Base-by-base conservation (phyloP, 1,140 invertebrate species). In the Hydropsyche tenuis region DNA sequence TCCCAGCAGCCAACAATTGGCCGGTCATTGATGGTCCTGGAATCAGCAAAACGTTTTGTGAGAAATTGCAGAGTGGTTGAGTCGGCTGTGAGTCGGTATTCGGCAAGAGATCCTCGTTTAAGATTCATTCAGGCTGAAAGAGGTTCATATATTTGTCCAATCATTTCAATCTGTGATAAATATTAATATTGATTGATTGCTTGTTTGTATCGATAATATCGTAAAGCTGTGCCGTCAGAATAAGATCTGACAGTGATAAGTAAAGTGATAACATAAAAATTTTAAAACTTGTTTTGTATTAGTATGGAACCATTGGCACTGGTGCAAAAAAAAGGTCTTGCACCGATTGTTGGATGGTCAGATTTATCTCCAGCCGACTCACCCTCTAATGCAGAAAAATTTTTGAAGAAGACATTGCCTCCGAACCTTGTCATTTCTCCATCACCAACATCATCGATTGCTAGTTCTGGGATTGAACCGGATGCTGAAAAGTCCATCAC, bases 21-120 rank as follows among this genome's bases (percentile, higher is more conserved):
- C 75, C 78, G 76, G 66, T 79, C 80, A 80, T 82, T 84, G 77
- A 86, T 86, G 84, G 80, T 84, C 78, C 79, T 78, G 74, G 76
- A 79, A 70, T 82, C 82, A 81, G 82, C 83, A 69, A 84, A 83
- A 76, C 84, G 83, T 25, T 80, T 82, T 70, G 80, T 81, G 56
- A 78, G 82, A 27, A 84, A 84, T 73, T 79, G 82, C 16, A 83
- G 84, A 80, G 82, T 81, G 76, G 82, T 81, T 78, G 83, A 83
- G 37, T 79, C 82, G 66, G 75, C 83, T 27, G 80, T 82, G 30
- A 83, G 81, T 73, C 80, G 84, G 42, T 86, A 86, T 62, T 85
- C 82, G 27, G 85, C 85, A 12, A 79, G 85, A 60, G 85, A 85
- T 75, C 85, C 85, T 30, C 80, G 85, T 73, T 85, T 85, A 86